phyloP scores from a whole-genome alignment of 2,888 invertebrate species.

The Andricus quercusramuli region DNA sequence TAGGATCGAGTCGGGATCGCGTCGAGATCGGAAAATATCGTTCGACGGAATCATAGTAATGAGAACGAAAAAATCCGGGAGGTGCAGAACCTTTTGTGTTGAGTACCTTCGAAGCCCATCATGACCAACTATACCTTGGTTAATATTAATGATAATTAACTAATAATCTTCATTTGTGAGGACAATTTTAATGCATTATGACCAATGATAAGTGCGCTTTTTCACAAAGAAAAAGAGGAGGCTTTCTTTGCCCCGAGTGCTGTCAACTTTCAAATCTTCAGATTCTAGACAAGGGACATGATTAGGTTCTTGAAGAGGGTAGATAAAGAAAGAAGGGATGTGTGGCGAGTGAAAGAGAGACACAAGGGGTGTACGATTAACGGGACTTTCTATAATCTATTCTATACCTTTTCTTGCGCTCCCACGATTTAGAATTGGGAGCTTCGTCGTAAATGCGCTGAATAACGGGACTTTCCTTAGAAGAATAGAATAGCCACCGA shows the following conservation, averaged over 20 bases:
- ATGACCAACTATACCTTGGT: not conserved
- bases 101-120: too few relatives aligned
- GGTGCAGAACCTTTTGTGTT: too few relatives aligned
- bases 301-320: slow-evolving; percentile 40
- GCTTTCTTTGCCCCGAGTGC: not conserved
- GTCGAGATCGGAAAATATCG: too few relatives aligned
- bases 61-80: too few relatives aligned
- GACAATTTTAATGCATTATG: not conserved
- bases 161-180: not conserved
- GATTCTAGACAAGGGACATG: slow-evolving; percentile 40
- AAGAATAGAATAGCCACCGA: slow-evolving; percentile 27
- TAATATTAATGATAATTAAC: not conserved
- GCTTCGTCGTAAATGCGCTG: slow-evolving; percentile 48
- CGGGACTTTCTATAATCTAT: slow-evolving; percentile 54
- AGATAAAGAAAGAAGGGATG: slow-evolving; percentile 38
- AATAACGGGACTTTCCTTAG: slow-evolving; percentile 46
- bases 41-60: too few relatives aligned
- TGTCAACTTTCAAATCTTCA: slow-evolving; percentile 19
- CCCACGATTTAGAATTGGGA: slow-evolving; percentile 64
- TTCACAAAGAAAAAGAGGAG: not conserved
- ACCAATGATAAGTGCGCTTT: not conserved
- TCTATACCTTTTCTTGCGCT: slow-evolving; percentile 54
- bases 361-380: slow-evolving; percentile 54
- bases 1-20: too few relatives aligned
- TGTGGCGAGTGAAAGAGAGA: slow-evolving; percentile 40